phyloP scores from a whole-genome alignment of 2,888 invertebrate genomes.

The Ptychoptera contaminata region DNA sequence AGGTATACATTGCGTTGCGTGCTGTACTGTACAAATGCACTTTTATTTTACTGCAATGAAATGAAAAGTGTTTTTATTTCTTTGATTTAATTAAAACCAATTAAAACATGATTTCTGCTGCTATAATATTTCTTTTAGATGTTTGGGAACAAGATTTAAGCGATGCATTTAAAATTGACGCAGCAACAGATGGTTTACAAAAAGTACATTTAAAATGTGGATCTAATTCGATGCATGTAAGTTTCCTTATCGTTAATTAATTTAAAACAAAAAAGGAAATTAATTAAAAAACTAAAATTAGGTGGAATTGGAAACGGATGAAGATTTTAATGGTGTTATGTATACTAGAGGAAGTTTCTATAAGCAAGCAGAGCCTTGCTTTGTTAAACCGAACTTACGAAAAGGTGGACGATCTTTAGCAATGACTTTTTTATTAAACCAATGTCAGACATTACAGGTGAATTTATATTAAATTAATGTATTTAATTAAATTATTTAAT shows the following conservation, averaged over 20 bases:
- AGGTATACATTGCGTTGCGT: too few relatives aligned
- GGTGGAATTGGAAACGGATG: constrained; percentile 35
- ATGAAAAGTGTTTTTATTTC: too few relatives aligned
- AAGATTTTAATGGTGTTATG: constrained; percentile 43
- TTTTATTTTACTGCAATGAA: too few relatives aligned
- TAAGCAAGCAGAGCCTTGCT: constrained; percentile 38
- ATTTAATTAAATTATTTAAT: too few relatives aligned
- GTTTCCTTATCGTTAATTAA: too few relatives aligned
- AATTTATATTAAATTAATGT: constrained; percentile 2
- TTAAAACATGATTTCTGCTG: too few relatives aligned
- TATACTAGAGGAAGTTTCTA: constrained; percentile 45
- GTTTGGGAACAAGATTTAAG: constrained; percentile 37
- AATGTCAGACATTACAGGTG: constrained; percentile 38
- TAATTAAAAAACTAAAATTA: too few relatives aligned
- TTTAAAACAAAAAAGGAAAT: too few relatives aligned
- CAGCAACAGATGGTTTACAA: constrained; percentile 38
- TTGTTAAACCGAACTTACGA: constrained; percentile 32
- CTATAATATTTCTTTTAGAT: constrained; percentile 19
- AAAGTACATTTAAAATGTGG: constrained; percentile 39
- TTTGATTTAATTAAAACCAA: too few relatives aligned
- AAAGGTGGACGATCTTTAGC: constrained; percentile 32
- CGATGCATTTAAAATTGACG: constrained; percentile 39
- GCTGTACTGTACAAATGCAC: too few relatives aligned
- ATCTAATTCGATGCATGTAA: constrained; percentile 38
- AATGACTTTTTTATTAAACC: constrained; percentile 38